Evolutionary conservation across 1,140 invertebrate genomes (phyloP).

Genomic region (Cepaea nemoralis): DNA sequence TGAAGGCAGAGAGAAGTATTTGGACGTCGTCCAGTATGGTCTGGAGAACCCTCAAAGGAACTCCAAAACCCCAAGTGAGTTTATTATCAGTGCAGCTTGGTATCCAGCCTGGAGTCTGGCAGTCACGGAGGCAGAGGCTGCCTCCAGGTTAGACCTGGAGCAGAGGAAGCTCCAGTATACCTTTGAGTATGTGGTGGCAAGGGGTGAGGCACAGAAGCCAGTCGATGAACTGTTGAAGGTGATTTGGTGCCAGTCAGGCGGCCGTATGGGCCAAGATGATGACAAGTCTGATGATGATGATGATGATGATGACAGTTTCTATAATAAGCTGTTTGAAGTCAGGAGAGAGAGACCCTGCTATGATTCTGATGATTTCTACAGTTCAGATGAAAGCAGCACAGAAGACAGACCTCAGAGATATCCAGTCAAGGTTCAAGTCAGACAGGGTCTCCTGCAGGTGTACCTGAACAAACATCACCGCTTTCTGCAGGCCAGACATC

Average conservation of each 20-base stretch:
- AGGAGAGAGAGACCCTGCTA: not conserved
- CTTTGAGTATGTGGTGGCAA: constrained; percentile 55
- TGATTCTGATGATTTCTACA: constrained; percentile 23
- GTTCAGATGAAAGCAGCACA: not conserved
- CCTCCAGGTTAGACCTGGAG: constrained; percentile 55
- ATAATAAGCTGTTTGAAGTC: not conserved
- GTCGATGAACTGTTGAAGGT: not conserved
- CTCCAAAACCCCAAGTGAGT: constrained; percentile 49
- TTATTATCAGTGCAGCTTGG: constrained; percentile 47
- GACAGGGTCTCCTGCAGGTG: constrained; percentile 61
- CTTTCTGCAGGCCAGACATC: constrained; percentile 61
- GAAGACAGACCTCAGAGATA: not conserved
- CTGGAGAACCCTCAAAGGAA: constrained; percentile 50
- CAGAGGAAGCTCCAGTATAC: constrained; percentile 60
- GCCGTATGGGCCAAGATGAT: constrained; percentile 24
- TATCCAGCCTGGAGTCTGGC: constrained; percentile 75
- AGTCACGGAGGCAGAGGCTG: constrained; percentile 72
- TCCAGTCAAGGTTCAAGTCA: constrained; percentile 10
- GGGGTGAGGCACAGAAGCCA: not conserved
- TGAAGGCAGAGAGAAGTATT: constrained; percentile 78
- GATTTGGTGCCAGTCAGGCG: not conserved
- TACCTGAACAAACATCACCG: constrained; percentile 64
- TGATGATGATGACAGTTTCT: constrained; percentile 39
- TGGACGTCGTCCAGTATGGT: constrained; percentile 66
- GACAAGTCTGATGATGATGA: constrained; percentile 21